A percentile compares a stretch with the other conserved stretches of the same genome.
phyloP scores from a whole-genome alignment of 2,797 vertebrate genomes.

The Liasis olivaceus region DNA sequence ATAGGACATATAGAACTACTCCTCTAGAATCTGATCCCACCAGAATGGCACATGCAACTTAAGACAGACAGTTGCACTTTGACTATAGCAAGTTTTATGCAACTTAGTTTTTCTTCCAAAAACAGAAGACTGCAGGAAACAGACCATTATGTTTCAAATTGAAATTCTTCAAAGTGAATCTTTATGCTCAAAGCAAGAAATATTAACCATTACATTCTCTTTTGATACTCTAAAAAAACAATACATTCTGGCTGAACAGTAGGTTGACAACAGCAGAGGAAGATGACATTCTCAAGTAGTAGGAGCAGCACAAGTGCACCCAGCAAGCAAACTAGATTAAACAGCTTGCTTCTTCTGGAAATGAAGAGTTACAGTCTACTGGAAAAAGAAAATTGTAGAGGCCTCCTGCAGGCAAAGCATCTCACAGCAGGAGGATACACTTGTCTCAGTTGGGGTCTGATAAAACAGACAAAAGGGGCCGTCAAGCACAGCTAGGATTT shows the following conservation, averaged over 20 bases:
- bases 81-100: neutral
- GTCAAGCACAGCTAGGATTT: neutral
- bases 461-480: neutral
- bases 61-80: neutral
- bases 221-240: neutral
- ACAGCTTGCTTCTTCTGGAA: conserved; percentile 23
- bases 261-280: neutral
- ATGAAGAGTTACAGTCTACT: conserved; percentile 18
- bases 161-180: conserved; percentile 40
- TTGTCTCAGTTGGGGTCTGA: neutral
- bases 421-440: conserved; percentile 11
- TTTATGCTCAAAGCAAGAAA: conserved; percentile 28
- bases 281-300: neutral
- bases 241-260: neutral
- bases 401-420: neutral
- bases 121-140: conserved; percentile 27
- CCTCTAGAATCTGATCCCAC: neutral
- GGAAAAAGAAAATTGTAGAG: conserved; percentile 20
- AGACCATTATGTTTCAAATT: conserved; percentile 29
- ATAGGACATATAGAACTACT: neutral
- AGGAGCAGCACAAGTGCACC: neutral
- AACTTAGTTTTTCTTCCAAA: neutral
- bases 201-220: neutral
- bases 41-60: neutral
- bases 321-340: conserved; percentile 21